A percentile compares a stretch with the other conserved stretches of the same genome.
phyloP scores from a whole-genome alignment of 2,113 vertebrate genomes.

The Gulo gulo region DNA sequence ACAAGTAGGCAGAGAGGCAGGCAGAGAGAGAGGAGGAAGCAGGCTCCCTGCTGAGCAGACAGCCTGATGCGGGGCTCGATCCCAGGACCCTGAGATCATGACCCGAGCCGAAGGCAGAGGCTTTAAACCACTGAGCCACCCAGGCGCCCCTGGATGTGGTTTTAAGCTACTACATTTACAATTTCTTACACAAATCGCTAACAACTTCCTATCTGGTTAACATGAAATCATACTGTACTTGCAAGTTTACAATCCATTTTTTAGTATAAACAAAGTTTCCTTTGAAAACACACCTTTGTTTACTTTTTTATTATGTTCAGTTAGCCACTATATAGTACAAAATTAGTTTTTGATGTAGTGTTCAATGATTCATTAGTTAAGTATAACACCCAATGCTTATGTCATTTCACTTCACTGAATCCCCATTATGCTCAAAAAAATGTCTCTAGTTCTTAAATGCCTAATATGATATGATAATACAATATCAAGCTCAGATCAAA shows the following conservation, averaged over 20 bases:
- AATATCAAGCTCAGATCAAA: not conserved
- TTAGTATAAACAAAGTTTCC: not conserved
- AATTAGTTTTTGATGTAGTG: too few species aligned
- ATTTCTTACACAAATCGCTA: not conserved
- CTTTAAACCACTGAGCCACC: too few species aligned
- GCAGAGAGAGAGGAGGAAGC: too few species aligned
- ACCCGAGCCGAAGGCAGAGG: too few species aligned
- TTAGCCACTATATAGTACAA: too few species aligned
- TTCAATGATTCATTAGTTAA: too few species aligned
- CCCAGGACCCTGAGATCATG: too few species aligned
- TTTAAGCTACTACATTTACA: not conserved
- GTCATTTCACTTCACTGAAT: not conserved
- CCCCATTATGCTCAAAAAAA: not conserved
- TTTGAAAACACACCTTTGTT: not conserved
- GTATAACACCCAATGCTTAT: too few species aligned
- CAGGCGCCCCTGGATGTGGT: too few species aligned
- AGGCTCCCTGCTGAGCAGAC: too few species aligned
- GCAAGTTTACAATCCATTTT: not conserved
- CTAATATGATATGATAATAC: not conserved
- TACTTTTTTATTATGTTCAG: not conserved
- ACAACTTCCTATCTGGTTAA: not conserved
- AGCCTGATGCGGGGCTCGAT: too few species aligned
- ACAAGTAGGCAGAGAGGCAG: too few species aligned
- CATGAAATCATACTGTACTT: not conserved
- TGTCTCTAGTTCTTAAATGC: not conserved